Base-by-base conservation (phyloP, 2,888 invertebrate species). In the Acleris cristana region DNA sequence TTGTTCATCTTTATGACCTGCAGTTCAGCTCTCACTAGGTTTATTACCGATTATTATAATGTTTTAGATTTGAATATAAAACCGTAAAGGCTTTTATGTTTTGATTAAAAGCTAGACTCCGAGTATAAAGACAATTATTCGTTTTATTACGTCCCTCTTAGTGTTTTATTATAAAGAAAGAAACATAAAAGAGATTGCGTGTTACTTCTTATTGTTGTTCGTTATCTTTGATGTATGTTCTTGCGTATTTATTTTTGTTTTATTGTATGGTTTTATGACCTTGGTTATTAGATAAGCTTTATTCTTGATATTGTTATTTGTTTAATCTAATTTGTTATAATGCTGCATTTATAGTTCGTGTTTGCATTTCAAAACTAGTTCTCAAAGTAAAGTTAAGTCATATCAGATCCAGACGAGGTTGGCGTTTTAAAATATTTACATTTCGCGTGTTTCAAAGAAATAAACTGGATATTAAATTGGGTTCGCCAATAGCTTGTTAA, bases 381-480 rank as follows among this genome's bases (percentile, higher is more conserved):
- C 10, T 62, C n/a, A 51, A 61, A 21, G 30, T 30, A 52, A 53
- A 62, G 52, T 21, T 57, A 45, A 48, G 30, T 56, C 45, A 51
- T 61, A 61, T 52, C 66, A 61, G 61, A 66, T 61, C 30, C n/a
- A 57, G 56, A 66, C 61, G 21, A 48, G 49, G 61, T 45, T 51
- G 14, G 44, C 16, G 51, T 51, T 65, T 56, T 60, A 49, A 54
- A 65, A 61, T 65, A 66, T 61, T 52, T 19, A 62, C 52, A 62
- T 23, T 66, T 66, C 45, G 66, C 66, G 56, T 66, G 66, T 62
- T n/a, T 12, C 18, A 14, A 16, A 14, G 52, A 18, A 44, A 66
- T 66, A 66, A 66, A 52, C 30, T 52, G 8, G 16, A 44, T 16
- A 21, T 26, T 45, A 34, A 21, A 57, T 62, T 53, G 34, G 51